phyloP scores from a whole-genome alignment of 2,797 vertebrate species.

The Steatocranus sp. region DNA sequence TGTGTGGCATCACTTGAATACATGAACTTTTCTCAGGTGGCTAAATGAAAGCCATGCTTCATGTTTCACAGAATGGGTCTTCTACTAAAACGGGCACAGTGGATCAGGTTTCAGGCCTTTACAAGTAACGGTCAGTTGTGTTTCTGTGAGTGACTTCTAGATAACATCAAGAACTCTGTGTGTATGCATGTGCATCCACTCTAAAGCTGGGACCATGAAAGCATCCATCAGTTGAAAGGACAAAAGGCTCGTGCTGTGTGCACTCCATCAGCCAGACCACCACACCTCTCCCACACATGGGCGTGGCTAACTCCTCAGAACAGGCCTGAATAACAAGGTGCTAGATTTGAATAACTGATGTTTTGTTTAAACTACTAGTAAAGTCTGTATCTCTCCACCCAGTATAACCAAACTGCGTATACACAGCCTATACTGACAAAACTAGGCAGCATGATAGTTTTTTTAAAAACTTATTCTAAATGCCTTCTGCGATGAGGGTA shows the following conservation, averaged over 20 bases:
- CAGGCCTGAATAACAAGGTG: constrained; percentile 13
- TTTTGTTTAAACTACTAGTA: background rate
- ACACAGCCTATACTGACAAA: background rate
- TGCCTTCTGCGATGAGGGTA: fast-evolving
- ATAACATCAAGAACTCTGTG: constrained; percentile 79
- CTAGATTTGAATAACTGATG: constrained; percentile 17
- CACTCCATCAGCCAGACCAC: constrained; percentile 76
- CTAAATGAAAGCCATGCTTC: constrained; percentile 17
- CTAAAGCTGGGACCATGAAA: constrained; percentile 63
- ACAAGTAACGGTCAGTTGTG: constrained; percentile 64
- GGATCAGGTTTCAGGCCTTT: constrained; percentile 61
- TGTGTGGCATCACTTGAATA: background rate
- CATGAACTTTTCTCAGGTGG: background rate
- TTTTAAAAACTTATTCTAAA: background rate
- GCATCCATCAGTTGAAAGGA: constrained; percentile 83
- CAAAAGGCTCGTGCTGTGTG: constrained; percentile 76
- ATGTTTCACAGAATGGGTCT: constrained; percentile 16
- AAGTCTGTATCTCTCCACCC: background rate
- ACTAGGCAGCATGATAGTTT: too few species aligned
- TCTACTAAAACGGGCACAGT: constrained; percentile 19
- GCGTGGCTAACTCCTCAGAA: constrained; percentile 37
- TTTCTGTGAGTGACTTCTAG: constrained; percentile 65
- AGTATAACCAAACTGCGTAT: fast-evolving
- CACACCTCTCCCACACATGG: background rate
- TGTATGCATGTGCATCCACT: constrained; percentile 65